phyloP scores from a whole-genome alignment of 1,140 invertebrate species.

The Charaxes varanes region DNA sequence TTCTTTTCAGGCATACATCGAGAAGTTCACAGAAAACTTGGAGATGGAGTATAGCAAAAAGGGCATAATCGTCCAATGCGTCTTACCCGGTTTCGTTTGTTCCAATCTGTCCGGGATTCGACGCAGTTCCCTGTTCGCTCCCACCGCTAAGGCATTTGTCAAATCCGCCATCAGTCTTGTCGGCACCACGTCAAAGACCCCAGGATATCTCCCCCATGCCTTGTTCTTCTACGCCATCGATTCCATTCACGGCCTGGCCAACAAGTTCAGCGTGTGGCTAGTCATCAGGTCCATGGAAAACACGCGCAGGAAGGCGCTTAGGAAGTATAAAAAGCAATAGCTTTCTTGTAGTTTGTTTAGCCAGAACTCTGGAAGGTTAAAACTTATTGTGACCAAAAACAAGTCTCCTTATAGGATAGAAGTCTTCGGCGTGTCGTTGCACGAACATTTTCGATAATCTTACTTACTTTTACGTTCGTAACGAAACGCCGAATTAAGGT shows the following conservation, averaged over 20 bases:
- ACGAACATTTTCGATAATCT: no score
- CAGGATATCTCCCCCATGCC: conserved; percentile 86
- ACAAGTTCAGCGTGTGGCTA: conserved; percentile 74
- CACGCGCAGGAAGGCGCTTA: conserved; percentile 37
- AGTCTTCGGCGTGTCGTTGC: no score
- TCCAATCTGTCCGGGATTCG: conserved; percentile 93
- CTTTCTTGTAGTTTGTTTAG: conserved; percentile 13
- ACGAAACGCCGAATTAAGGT: no score
- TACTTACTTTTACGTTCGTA: no score
- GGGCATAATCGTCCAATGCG: conserved; percentile 89
- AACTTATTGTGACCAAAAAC: no score
- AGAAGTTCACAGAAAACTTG: conserved; percentile 88
- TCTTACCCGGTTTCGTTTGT: conserved; percentile 91
- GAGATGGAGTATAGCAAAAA: conserved; percentile 84
- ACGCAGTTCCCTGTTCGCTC: conserved; percentile 85
- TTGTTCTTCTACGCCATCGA: conserved; percentile 77
- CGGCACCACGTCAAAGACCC: conserved; percentile 83
- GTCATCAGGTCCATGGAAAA: conserved; percentile 78
- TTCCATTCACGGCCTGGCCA: conserved; percentile 67
- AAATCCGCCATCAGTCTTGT: conserved; percentile 83
- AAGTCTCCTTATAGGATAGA: no score
- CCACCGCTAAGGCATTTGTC: conserved; percentile 86
- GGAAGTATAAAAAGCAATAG: conserved; percentile 59
- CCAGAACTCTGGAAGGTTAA: no score
- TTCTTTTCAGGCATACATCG: conserved; percentile 82